These are phyloP conservation scores for Stenopsyche tienmushanensis DNA, from an alignment of 1,140 invertebrate genomes.

Conservation along the genomic window DNA sequence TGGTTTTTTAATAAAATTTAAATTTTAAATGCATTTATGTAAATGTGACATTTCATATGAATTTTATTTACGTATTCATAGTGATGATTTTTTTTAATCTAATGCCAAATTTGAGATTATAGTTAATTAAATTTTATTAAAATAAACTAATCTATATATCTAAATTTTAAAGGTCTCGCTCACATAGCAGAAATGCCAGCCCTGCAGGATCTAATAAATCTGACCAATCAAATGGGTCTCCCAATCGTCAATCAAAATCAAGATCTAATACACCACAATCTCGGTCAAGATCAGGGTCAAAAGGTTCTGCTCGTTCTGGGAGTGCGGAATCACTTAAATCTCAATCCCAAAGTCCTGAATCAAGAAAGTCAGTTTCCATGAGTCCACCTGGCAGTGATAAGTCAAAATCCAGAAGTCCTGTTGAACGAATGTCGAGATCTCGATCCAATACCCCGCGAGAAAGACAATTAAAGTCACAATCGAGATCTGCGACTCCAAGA, in stretches of 20 bases:
- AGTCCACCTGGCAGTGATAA: constrained; percentile 39
- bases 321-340: constrained; percentile 23
- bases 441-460: constrained; percentile 44
- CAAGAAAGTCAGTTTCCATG: constrained; percentile 27
- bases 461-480: constrained; percentile 44
- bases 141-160: constrained; percentile 45
- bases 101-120: not conserved
- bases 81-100: too few species aligned
- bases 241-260: constrained; percentile 47
- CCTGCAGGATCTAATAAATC: constrained; percentile 50
- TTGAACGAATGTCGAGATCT: constrained; percentile 17
- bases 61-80: too few species aligned
- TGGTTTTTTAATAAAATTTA: too few species aligned
- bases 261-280: constrained; percentile 51
- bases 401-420: constrained; percentile 29
- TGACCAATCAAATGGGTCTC: constrained; percentile 40
- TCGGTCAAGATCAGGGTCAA: constrained; percentile 39
- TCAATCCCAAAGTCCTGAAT: constrained; percentile 25
- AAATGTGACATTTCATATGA: too few species aligned
- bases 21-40: too few species aligned
- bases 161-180: constrained; percentile 40
- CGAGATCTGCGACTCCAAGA: constrained; percentile 44
- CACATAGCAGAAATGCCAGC: constrained; percentile 51
- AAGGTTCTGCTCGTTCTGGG: constrained; percentile 33
- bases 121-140: not conserved